Percentiles rank a stretch among this genome's conserved stretches.
Evolutionary conservation across 2,888 invertebrate species (phyloP).

Genomic region (Lottia gigantea): DNA sequence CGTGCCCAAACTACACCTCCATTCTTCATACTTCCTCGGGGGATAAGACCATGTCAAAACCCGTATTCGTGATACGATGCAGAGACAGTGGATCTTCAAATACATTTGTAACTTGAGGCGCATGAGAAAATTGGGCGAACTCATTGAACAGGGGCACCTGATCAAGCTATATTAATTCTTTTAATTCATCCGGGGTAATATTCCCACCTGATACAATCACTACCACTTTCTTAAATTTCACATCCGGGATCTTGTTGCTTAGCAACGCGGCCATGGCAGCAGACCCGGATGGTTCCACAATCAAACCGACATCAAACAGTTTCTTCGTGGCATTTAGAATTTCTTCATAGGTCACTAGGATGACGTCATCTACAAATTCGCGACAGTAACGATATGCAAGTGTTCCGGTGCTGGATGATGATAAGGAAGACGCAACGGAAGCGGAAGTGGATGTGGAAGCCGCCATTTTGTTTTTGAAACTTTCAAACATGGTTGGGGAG

Average conservation of each 20-base stretch:
- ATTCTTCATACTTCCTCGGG: too few species aligned
- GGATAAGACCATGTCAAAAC: too few species aligned
- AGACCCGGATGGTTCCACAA: conserved; percentile 64
- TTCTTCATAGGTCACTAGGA: conserved; percentile 63
- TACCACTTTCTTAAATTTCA: conserved; percentile 57
- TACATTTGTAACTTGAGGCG: too few species aligned
- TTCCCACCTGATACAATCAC: conserved; percentile 64
- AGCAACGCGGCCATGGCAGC: conserved; percentile 61
- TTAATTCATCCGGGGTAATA: conserved; percentile 50
- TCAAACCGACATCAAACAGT: conserved; percentile 54
- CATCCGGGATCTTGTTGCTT: conserved; percentile 52
- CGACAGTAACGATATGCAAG: conserved; percentile 53
- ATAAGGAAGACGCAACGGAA: conserved; percentile 57
- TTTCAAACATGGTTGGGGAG: conserved; percentile 60
- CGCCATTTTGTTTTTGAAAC: conserved; percentile 51
- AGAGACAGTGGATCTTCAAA: too few species aligned
- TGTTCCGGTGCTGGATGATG: conserved; percentile 59
- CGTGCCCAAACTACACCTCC: too few species aligned
- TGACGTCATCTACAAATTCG: conserved; percentile 56
- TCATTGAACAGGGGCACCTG: too few species aligned
- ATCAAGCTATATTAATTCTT: background rate
- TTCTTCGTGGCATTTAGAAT: conserved; percentile 49
- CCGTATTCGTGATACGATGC: too few species aligned
- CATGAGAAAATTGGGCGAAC: too few species aligned
- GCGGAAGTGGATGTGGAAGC: conserved; percentile 47